These are phyloP conservation scores for Typhlichthys subterraneus DNA, from an alignment of 2,797 vertebrate genomes.

Conservation along the genomic window DNA sequence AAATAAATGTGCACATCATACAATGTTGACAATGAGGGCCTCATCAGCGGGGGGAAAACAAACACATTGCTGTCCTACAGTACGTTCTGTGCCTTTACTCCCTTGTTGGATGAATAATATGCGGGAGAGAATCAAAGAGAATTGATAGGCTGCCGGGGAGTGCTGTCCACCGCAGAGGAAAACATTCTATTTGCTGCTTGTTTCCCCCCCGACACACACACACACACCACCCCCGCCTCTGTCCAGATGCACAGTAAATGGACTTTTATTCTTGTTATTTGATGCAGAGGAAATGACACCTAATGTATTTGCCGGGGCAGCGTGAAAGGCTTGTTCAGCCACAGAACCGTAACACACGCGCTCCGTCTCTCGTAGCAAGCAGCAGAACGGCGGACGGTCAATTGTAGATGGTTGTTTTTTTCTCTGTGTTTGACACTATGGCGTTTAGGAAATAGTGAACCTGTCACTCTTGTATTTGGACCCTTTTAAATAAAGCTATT, in stretches of 20 bases:
- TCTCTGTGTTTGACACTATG: constrained; percentile 36
- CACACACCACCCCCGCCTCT: constrained; percentile 18
- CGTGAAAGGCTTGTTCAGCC: constrained; percentile 51
- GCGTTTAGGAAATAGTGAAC: constrained; percentile 28
- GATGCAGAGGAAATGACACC: constrained; percentile 60
- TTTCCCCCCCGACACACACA: constrained; percentile 37
- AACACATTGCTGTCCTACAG: constrained; percentile 29
- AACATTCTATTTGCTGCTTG: constrained; percentile 54
- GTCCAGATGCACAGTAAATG: constrained; percentile 53
- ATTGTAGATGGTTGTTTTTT: constrained; percentile 6
- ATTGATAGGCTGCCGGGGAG: constrained; percentile 57
- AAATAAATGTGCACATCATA: too few species aligned
- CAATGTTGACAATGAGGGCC: constrained; percentile 48
- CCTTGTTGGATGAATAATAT: constrained; percentile 55
- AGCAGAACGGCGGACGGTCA: constrained; percentile 22
- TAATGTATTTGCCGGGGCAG: constrained; percentile 56
- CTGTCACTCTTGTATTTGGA: constrained; percentile 40
- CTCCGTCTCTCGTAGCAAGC: constrained; percentile 19
- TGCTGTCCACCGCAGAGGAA: constrained; percentile 51
- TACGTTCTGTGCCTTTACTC: constrained; percentile 43
- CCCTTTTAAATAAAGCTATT: constrained; percentile 44
- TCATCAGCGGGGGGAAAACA: constrained; percentile 45
- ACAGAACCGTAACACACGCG: constrained; percentile 28
- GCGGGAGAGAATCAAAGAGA: constrained; percentile 64
- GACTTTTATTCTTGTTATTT: constrained; percentile 67